Base-by-base conservation (phyloP, 2,888 invertebrate genomes). In the Caenorhabditis doughertyi region DNA sequence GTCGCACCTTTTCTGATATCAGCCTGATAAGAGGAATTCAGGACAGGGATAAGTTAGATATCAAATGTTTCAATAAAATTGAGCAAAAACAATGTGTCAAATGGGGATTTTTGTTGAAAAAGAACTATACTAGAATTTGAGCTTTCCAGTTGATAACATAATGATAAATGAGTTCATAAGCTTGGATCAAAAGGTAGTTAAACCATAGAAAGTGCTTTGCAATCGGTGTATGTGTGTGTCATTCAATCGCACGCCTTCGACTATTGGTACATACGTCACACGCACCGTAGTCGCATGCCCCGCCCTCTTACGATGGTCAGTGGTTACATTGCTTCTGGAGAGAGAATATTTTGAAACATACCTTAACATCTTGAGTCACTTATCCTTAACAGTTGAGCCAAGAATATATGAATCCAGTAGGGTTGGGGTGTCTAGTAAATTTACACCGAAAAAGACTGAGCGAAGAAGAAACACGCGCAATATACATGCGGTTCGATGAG, bases 201-300 rank as follows among this genome's bases (percentile, higher is more conserved):
- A 76, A 81, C 81, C 76, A 81, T 72, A 65, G 76, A 81, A 81
- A 81, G 81, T 81, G 81, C 76, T 81, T 81, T 65, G 74, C 71
- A 81, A 76, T 76, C 70, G 70, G 65, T 56, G 71, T 81, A 65
- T 65, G 76, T 76, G 81, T 81, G 81, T 81, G 76, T 81, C 81
- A 76, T 80, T 80, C 73, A 80, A 80, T 71, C 56, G 67, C 72
- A 80, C 72, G 73, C 65, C 73, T 72, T 68, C 80, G 35, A 65
- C 80, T 32, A 80, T 80, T 80, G 73, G 80, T 64, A 53, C 60
- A 80, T 60, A 80, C 80, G 67, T 80, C 80, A 65, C 58, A 51
- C 79, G 65, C 79, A 80, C 80, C 80, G 80, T 80, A 80, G 80
- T 73, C 80, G 42, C 13, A 11, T 32, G 73, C 80, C 55, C 80